phyloP scores from a whole-genome alignment of 2,888 invertebrate species.

The Lasioglossum vierecki region DNA sequence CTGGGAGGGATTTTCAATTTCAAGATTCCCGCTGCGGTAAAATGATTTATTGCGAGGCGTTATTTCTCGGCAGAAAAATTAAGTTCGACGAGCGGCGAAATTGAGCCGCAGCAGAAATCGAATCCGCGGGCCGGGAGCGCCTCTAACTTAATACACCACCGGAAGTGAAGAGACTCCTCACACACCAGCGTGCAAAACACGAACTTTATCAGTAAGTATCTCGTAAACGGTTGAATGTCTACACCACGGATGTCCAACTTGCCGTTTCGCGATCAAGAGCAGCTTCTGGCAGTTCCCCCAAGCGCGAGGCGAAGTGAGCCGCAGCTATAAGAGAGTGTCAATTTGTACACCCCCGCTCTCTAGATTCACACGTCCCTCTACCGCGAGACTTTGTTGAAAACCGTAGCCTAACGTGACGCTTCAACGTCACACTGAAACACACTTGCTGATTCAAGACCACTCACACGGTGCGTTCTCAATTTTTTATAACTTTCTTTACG shows the following conservation, averaged over 20 bases:
- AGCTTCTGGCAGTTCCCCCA: neutral
- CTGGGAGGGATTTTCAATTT: neutral
- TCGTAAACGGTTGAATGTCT: slow-evolving; percentile 12
- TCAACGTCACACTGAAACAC: neutral
- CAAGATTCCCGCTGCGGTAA: neutral
- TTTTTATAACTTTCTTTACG: too few species aligned
- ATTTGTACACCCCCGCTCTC: neutral
- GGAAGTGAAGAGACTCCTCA: neutral
- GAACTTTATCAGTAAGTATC: slow-evolving; percentile 3
- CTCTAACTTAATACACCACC: neutral
- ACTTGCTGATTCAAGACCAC: neutral
- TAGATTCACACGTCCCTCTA: neutral
- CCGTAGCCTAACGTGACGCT: neutral
- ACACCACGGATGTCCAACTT: slow-evolving; percentile 6
- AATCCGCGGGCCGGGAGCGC: neutral
- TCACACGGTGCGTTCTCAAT: neutral
- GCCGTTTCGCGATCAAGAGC: slow-evolving; percentile 8
- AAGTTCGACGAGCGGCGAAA: neutral
- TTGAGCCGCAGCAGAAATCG: slow-evolving; percentile 3
- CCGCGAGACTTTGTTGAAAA: neutral
- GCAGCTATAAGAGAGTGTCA: slow-evolving; percentile 2
- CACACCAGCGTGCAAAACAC: slow-evolving; percentile 1
- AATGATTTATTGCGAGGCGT: neutral
- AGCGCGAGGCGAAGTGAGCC: neutral
- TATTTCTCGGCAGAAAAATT: neutral